Percentiles rank a stretch among this genome's conserved stretches.
phyloP scores from a whole-genome alignment of 2,113 vertebrate genomes.

The Hypanus sabinus region DNA sequence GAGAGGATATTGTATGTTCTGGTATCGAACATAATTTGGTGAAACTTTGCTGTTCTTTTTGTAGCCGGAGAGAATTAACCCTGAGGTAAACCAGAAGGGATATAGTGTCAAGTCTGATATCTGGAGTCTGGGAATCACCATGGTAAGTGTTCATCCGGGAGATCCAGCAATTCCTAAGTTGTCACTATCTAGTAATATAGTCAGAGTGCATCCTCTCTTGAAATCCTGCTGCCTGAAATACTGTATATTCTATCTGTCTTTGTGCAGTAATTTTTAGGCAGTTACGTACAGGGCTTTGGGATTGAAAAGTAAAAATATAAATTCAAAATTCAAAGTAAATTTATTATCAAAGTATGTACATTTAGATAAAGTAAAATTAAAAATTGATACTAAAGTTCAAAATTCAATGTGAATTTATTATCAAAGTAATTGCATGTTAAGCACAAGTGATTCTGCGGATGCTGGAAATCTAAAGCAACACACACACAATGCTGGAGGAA shows the following conservation, averaged over 20 bases:
- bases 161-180: not conserved
- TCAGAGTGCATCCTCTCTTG: not conserved
- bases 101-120: slow-evolving; percentile 96
- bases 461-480: too few relatives aligned
- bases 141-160: slow-evolving; percentile 60
- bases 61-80: slow-evolving; percentile 94
- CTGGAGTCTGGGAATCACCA: slow-evolving; percentile 94
- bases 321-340: too few relatives aligned
- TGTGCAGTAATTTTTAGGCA: not conserved
- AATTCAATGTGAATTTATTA: too few relatives aligned
- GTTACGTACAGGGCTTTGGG: not conserved
- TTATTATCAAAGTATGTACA: too few relatives aligned
- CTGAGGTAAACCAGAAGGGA: slow-evolving; percentile 91
- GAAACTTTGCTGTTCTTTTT: slow-evolving; percentile 37
- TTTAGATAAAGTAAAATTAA: not conserved
- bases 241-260: not conserved
- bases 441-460: not conserved
- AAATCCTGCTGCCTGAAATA: not conserved
- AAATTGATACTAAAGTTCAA: too few relatives aligned
- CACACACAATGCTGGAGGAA: too few relatives aligned
- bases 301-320: not conserved
- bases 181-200: not conserved
- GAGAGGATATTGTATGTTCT: not conserved
- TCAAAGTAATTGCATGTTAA: too few relatives aligned
- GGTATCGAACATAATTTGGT: not conserved